Evolutionary conservation across 2,797 vertebrate species (phyloP), one percentile per base, ranked within the genome.

Genomic region (Enteromius argenteus): DNA sequence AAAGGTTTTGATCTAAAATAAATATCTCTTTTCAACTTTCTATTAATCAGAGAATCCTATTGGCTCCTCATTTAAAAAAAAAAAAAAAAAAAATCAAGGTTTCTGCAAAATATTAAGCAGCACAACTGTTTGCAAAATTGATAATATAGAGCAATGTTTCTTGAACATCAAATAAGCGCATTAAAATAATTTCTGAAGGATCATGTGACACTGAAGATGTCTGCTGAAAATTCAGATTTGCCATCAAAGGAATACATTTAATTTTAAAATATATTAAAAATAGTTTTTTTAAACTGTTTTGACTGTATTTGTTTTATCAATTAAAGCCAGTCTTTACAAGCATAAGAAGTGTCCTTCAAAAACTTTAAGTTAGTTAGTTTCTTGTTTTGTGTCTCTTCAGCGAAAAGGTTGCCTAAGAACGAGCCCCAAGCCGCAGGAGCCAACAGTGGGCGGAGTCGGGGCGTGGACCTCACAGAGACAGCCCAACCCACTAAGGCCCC

Each of bases 391-490:
- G 3, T 78, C 13, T 44, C 13, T 92, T 8, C 89, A 99, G 98
- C 98, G 84, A 99, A 99, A 95, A 97, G 96, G 92, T 94, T 99
- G 96, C 98, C 98, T 30, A 99, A 99, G 95, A 99, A 94, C 60
- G 98, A 99, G 93, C 96, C 97, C 89, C 97, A 97, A 93, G 95
- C 95, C 87, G 88, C 95, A 77, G 97, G 96, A 90, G 89, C 94
- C 86, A 97, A 79, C 91, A 96, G 95, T 67, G 94, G 94, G 84
- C 94, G 96, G 92, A 97, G 94, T 96, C 95, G 96, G 91, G 97
- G 97, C 83, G 98, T 98, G 93, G 97, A 97, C 91, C 96, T 99
- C 93, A 97, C 97, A 64, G 97, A 99, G 93, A 93, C 96, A 35
- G 95, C 96, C 82, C 97, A 97, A 90, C 96, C 96, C 84, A 93